phyloP scores from a whole-genome alignment of 23 tunicate genomes.

The Phallusia fumigata region DNA sequence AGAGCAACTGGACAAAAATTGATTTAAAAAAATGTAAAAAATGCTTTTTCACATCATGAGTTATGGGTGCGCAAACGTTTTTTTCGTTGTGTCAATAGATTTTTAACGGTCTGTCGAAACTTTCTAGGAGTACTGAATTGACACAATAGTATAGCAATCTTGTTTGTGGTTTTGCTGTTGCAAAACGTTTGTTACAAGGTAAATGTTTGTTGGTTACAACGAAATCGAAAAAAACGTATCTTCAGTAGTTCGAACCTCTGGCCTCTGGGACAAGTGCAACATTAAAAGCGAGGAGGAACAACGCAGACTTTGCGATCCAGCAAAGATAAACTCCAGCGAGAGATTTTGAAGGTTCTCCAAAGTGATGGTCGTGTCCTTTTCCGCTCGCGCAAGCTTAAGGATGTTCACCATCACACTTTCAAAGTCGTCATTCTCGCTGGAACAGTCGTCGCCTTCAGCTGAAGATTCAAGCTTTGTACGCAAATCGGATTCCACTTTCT shows the following conservation, averaged over 20 bases:
- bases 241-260: constrained; percentile 68
- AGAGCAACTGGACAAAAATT: too few species aligned
- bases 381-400: constrained; percentile 72
- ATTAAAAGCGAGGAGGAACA: constrained; percentile 69
- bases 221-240: too few species aligned
- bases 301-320: constrained; percentile 93
- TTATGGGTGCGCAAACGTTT: too few species aligned
- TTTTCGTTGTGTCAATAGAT: too few species aligned
- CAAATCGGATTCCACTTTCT: constrained; percentile 53
- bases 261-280: constrained; percentile 71
- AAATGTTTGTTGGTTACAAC: too few species aligned
- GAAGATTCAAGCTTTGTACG: constrained; percentile 47
- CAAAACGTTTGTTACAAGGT: too few species aligned
- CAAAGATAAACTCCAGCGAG: constrained; percentile 85
- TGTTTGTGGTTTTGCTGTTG: too few species aligned
- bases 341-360: constrained; percentile 81
- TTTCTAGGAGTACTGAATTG: too few species aligned
- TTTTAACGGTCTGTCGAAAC: too few species aligned
- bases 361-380: constrained; percentile 43
- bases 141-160: too few species aligned
- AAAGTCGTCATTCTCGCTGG: not conserved
- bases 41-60: too few species aligned
- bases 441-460: constrained; percentile 45
- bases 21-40: too few species aligned
- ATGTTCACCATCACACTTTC: constrained; percentile 85